A percentile compares a stretch with the other conserved stretches of the same genome.
Evolutionary conservation across 1,140 invertebrate species (phyloP).

Genomic region (Artemia franciscana): DNA sequence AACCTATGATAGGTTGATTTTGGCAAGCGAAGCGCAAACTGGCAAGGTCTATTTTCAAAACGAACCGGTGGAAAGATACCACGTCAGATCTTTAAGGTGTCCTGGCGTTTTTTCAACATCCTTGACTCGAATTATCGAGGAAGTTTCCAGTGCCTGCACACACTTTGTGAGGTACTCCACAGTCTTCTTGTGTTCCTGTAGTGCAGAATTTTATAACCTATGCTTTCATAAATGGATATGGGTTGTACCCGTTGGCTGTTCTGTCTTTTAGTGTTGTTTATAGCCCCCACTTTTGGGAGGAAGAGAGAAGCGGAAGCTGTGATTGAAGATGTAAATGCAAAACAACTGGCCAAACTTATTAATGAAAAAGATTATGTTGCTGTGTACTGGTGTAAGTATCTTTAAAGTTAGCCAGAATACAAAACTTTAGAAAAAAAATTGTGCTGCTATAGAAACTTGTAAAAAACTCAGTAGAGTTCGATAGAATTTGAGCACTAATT

Average conservation of each 20-base stretch:
- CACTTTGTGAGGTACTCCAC: background rate
- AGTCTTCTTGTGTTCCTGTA: background rate
- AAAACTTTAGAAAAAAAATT: too few relatives aligned
- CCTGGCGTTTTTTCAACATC: background rate
- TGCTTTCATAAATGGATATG: too few relatives aligned
- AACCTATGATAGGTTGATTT: too few relatives aligned
- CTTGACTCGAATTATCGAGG: background rate
- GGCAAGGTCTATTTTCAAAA: background rate
- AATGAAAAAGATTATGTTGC: constrained; percentile 77
- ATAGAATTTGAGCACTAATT: too few relatives aligned
- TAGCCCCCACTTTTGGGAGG: constrained; percentile 1
- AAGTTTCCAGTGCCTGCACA: background rate
- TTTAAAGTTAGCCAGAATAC: too few relatives aligned
- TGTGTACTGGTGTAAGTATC: constrained; percentile 80
- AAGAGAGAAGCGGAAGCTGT: constrained; percentile 34
- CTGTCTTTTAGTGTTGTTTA: constrained; percentile 7
- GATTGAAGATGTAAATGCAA: constrained; percentile 73
- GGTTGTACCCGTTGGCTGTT: background rate
- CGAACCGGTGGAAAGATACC: background rate
- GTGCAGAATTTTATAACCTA: too few relatives aligned
- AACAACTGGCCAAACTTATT: constrained; percentile 63
- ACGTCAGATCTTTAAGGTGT: background rate
- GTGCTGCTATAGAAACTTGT: too few relatives aligned
- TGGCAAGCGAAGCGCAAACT: too few relatives aligned
- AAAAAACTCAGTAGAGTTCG: too few relatives aligned